phyloP scores from a whole-genome alignment of 2,888 invertebrate genomes.

The Aleiodes alternator region DNA sequence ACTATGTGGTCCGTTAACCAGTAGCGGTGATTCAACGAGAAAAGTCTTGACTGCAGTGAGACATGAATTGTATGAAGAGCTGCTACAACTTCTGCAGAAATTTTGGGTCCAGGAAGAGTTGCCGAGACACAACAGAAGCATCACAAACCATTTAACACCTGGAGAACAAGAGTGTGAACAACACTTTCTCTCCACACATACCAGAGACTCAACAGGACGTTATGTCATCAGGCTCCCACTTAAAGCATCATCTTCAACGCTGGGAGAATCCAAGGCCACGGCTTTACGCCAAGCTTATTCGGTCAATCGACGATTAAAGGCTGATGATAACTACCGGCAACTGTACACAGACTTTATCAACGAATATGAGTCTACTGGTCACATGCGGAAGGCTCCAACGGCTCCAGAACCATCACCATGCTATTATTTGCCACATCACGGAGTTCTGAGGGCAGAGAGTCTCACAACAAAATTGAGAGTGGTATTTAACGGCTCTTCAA shows the following conservation, averaged over 20 bases:
- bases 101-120: slow-evolving; percentile 13
- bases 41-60: neutral
- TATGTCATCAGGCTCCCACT: slow-evolving; percentile 17
- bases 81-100: slow-evolving; percentile 12
- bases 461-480: neutral
- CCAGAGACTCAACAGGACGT: slow-evolving; percentile 15
- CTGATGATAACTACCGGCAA: neutral
- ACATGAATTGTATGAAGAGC: slow-evolving; percentile 27
- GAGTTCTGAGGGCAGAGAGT: neutral
- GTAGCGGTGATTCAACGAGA: too few relatives aligned
- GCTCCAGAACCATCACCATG: neutral
- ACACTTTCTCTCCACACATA: slow-evolving; percentile 10
- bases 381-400: neutral
- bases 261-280: neutral
- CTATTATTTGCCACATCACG: slow-evolving; percentile 11
- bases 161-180: slow-evolving; percentile 6
- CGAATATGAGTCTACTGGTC: slow-evolving; percentile 5
- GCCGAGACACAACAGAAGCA: slow-evolving; percentile 19
- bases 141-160: neutral
- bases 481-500: neutral
- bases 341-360: slow-evolving; percentile 12
- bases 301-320: neutral
- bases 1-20: too few relatives aligned
- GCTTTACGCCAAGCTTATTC: neutral
- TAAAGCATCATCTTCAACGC: neutral